Evolutionary conservation across 2,113 vertebrate genomes (phyloP).

Genomic region (Cephalophus harveyi): DNA sequence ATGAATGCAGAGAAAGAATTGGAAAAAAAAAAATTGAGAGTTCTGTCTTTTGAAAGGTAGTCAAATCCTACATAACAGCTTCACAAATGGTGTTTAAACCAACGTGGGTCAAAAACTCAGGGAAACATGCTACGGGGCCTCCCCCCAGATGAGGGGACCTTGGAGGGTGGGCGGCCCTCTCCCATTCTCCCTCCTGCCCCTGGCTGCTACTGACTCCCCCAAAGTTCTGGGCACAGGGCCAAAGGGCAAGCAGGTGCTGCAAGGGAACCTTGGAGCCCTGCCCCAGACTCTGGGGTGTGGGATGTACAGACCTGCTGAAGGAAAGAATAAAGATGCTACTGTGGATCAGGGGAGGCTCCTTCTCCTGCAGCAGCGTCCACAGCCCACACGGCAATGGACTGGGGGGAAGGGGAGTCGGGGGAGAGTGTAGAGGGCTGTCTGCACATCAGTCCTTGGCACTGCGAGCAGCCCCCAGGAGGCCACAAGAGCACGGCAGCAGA

Average conservation of each 20-base stretch:
- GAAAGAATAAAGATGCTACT: not conserved
- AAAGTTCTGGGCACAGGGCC: not conserved
- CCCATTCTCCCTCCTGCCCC: not conserved
- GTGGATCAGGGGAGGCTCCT: not conserved
- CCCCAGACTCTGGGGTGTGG: not conserved
- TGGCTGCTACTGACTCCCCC: not conserved
- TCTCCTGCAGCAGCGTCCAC: not conserved
- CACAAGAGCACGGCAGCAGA: not conserved
- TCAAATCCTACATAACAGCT: not conserved
- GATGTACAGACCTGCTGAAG: not conserved
- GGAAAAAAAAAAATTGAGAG: not conserved
- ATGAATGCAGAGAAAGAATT: not conserved
- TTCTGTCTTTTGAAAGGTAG: slow-evolving; percentile 19
- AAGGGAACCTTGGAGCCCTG: not conserved
- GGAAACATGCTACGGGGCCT: not conserved
- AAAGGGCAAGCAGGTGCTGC: not conserved
- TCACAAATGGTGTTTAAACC: not conserved
- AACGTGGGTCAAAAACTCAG: not conserved
- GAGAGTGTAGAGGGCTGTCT: not conserved
- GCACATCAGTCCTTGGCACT: slow-evolving; percentile 27
- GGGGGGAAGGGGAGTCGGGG: not conserved
- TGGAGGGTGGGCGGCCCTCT: not conserved
- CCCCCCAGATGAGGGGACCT: not conserved
- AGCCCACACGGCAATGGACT: accelerated
- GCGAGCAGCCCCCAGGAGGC: not conserved